Percentiles rank a stretch among this genome's conserved stretches.
Evolutionary conservation across 1,140 invertebrate genomes (phyloP).

Genomic region (Nomia melanderi): DNA sequence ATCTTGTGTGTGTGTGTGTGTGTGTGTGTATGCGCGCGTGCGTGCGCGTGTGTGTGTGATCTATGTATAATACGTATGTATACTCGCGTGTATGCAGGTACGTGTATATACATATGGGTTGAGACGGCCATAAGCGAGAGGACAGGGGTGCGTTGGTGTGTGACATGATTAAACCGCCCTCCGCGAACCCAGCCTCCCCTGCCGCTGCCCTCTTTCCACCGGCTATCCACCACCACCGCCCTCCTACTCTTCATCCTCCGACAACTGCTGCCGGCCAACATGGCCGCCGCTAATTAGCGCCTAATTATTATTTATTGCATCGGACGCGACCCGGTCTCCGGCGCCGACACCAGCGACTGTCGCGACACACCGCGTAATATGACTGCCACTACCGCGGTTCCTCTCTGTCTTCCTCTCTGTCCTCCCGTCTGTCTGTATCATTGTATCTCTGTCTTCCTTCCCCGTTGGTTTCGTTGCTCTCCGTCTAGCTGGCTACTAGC

Average conservation of each 20-base stretch:
- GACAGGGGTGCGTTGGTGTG: slow-evolving; percentile 59
- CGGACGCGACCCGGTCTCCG: slow-evolving; percentile 55
- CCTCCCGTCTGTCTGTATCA: neutral
- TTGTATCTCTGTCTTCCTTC: neutral
- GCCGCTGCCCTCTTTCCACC: slow-evolving; percentile 1
- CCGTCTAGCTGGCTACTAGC: no score
- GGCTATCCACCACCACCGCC: neutral
- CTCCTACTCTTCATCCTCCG: slow-evolving; percentile 25
- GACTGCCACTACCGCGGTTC: slow-evolving; percentile 49
- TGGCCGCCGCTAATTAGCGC: slow-evolving; percentile 75
- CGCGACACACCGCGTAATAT: slow-evolving; percentile 62
- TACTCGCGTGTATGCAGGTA: no score
- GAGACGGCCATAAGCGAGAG: slow-evolving; percentile 3
- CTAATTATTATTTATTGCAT: slow-evolving; percentile 77
- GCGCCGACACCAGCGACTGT: slow-evolving; percentile 46
- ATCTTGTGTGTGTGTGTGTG: no score
- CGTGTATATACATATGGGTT: neutral
- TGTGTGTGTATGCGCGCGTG: no score
- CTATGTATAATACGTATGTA: no score
- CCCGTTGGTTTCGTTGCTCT: no score
- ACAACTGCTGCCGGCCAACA: slow-evolving; percentile 67
- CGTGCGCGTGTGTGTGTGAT: no score
- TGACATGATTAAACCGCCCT: slow-evolving; percentile 72
- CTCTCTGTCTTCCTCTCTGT: neutral
- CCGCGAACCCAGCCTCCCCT: slow-evolving; percentile 2